Evolutionary conservation across 2,113 vertebrate genomes (phyloP), one percentile per base, ranked within the genome.

Genomic region (Donacobius atricapilla): DNA sequence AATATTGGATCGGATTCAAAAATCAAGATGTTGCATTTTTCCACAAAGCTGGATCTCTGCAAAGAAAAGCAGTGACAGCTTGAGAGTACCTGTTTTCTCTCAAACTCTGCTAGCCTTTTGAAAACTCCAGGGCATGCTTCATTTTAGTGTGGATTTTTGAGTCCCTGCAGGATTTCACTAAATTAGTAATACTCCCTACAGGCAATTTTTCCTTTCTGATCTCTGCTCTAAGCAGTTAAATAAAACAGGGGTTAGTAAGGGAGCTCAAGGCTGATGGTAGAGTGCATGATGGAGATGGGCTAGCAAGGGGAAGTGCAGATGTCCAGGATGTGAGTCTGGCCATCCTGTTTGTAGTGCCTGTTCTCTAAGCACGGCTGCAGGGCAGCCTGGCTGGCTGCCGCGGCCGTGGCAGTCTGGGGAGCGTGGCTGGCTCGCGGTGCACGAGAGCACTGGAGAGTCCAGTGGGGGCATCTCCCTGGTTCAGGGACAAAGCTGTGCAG

Each of bases 81-180:
- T 51, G 31, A 20, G 27, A 77, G 47, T 73, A 90, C 75, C 80
- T 86, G 83, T 83, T 88, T 95, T 86, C 76, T 89, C 56, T 95
- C 85, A 89, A 61, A 48, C 61, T 44, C 58, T 75, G 13, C n/a
- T 66, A 47, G 76, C 60, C 83, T 80, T 90, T 27, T 73, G 51
- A 85, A 93, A 93, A 79, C 44, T 87, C 48, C 24, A 60, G 31
- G 35, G 40, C 44, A 40, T 57, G 30, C 56, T 91, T 81, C 58
- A 63, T 81, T 89, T 92, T 87, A 89, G 42, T 71, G 66, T 24
- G 57, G 45, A 39, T 44, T 76, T 56, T 44, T 51, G 27, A 72
- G 53, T 57, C 78, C 14, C 37, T 73, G 61, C 27, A 66, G 78
- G 45, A 68, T 92, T 82, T 90, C 28, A 19, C 68, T 86, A 44